Conservation (phyloP, 2,888 invertebrate species). For the Melinaea marsaeus region DNA sequence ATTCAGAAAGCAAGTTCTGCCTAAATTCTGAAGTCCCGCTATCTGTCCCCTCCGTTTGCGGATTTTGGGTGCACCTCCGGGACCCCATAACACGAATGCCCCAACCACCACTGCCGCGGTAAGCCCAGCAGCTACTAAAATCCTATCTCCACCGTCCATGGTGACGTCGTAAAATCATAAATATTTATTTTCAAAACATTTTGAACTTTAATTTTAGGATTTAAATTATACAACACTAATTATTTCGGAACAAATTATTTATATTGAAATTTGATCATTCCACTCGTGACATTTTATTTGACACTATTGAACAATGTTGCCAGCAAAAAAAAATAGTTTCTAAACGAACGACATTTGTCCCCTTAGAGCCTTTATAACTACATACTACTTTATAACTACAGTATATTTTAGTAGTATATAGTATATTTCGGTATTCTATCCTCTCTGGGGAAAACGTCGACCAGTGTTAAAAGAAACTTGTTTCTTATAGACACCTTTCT, state of each 20-base stretch:
- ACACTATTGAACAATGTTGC: not conserved
- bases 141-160: constrained; percentile 86
- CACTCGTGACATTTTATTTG: constrained; percentile 23
- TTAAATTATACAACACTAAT: constrained; percentile 9
- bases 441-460: no score
- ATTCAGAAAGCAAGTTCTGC: constrained; percentile 95
- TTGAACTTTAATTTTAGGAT: constrained; percentile 8
- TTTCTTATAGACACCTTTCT: no score
- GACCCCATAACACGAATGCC: constrained; percentile 90
- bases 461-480: no score
- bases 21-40: constrained; percentile 92
- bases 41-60: constrained; percentile 84
- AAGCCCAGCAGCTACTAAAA: constrained; percentile 87
- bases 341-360: not conserved
- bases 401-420: no score
- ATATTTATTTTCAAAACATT: constrained; percentile 14
- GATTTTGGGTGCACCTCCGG: constrained; percentile 80
- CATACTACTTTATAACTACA: no score
- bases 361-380: no score
- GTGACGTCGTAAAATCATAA: constrained; percentile 27
- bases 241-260: constrained; percentile 16
- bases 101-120: constrained; percentile 90
- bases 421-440: no score
- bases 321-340: not conserved
- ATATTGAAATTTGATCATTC: constrained; percentile 20